A percentile compares a stretch with the other conserved stretches of the same genome.
These are phyloP conservation scores for Nomada ferruginata DNA, from an alignment of 2,888 invertebrate species.

Conservation along the genomic window DNA sequence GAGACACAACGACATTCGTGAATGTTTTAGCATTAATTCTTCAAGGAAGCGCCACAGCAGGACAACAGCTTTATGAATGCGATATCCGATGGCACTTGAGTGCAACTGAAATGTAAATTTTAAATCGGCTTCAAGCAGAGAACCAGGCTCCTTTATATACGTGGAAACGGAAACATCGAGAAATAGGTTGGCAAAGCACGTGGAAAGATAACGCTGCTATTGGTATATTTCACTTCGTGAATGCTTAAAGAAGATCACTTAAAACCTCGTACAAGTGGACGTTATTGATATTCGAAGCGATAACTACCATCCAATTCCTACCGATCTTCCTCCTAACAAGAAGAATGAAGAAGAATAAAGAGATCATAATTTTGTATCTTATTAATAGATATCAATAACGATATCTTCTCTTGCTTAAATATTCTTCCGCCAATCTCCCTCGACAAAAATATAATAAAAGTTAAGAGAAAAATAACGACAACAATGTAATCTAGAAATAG, in stretches of 20 bases:
- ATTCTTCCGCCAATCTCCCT: neutral
- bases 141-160: constrained; percentile 38
- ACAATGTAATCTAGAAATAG: no score
- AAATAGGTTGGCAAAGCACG: constrained; percentile 48
- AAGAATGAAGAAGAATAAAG: neutral
- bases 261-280: neutral
- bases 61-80: constrained; percentile 54
- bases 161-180: constrained; percentile 41
- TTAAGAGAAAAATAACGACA: no score
- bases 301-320: neutral
- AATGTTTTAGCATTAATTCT: constrained; percentile 55
- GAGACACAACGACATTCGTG: constrained; percentile 27
- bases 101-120: constrained; percentile 55
- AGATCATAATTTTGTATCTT: no score
- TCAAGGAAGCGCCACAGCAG: constrained; percentile 2
- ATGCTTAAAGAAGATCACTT: constrained; percentile 20
- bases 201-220: constrained; percentile 12
- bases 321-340: neutral
- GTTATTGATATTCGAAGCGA: neutral
- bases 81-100: constrained; percentile 44
- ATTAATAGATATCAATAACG: no score
- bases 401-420: no score
- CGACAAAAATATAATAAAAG: no score
- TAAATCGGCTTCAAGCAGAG: constrained; percentile 26
- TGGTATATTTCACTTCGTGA: neutral